Evolutionary conservation across 1,140 invertebrate genomes (phyloP), one percentile per base, ranked within the genome.

Genomic region (Plectrocnemia conspersa): DNA sequence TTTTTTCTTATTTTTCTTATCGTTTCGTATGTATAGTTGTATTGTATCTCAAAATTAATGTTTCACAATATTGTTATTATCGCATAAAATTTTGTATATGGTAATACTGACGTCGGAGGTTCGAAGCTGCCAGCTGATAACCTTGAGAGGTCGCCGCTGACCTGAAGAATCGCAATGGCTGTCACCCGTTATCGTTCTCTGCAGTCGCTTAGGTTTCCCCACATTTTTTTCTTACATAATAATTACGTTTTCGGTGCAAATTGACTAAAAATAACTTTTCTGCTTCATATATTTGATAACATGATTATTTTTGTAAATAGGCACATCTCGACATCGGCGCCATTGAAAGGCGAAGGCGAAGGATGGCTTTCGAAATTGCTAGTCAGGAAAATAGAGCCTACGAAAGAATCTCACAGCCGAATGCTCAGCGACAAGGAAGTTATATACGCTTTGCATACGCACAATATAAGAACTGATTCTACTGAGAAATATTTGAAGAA

Each of bases 381-480:
- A 49, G 91, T 94, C 21, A 78, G 91, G 58, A 91, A 86, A 71
- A 93, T 96, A 67, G 91, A 95, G 68, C 91, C 93, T 3, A 93
- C 89, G 0, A 96, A 93, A 68, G 92, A 97, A 68, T 90, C 93
- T 3, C 93, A 97, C 72, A 97, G 93, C 63, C 82, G 89, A 52
- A 91, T 95, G 82, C 78, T 97, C 23, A 93, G 92, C 61, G 89
- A 93, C 70, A 95, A 95, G 75, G 92, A 96, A 75, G 82, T 90
- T 22, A 88, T 98, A 63, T 97, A 93, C 75, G 90, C 93, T 57
- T 74, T 97, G 23, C 90, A 96, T 69, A 95, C 93, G 49, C 93
- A 98, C 72, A 91, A 93, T 69, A 88, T 97, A 29, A 85, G 89
- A 64, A 88, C 93, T 38, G 91, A 92, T 71, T 86, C 80, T 16